Percentiles rank a stretch among this genome's conserved stretches.
Evolutionary conservation across 2,113 vertebrate genomes (phyloP).

Genomic region (Lagopus muta): DNA sequence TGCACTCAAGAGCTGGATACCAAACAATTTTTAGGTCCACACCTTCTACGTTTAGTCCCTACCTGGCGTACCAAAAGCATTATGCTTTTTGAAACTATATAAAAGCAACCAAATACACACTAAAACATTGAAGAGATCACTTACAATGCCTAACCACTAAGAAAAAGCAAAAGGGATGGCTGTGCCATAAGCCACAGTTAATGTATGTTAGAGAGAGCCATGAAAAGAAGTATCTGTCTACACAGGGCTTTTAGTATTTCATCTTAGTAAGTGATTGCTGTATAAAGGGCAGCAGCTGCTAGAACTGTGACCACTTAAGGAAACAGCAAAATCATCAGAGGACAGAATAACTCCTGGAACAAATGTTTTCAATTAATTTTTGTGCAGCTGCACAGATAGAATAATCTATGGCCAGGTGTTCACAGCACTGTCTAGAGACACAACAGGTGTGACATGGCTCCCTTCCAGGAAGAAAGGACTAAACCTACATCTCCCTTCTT

Average conservation of each 20-base stretch:
- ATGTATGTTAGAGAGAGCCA: rapidly evolving
- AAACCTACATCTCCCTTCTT: neutral
- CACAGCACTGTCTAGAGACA: neutral
- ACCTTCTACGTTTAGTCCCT: neutral
- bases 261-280: neutral
- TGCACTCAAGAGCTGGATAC: neutral
- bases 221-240: neutral
- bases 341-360: neutral
- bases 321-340: neutral
- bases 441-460: neutral
- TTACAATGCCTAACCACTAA: neutral
- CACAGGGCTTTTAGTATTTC: neutral
- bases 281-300: neutral
- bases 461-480: neutral
- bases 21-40: neutral
- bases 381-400: constrained; percentile 32
- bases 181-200: neutral
- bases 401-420: constrained; percentile 5
- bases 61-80: neutral
- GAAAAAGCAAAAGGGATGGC: neutral
- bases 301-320: neutral
- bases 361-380: neutral
- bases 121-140: neutral
- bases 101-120: neutral
- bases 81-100: neutral